Percentiles rank a stretch among this genome's conserved stretches.
These are phyloP conservation scores for Ostrea edulis DNA, from an alignment of 1,140 invertebrate genomes.

Conservation along the genomic window DNA sequence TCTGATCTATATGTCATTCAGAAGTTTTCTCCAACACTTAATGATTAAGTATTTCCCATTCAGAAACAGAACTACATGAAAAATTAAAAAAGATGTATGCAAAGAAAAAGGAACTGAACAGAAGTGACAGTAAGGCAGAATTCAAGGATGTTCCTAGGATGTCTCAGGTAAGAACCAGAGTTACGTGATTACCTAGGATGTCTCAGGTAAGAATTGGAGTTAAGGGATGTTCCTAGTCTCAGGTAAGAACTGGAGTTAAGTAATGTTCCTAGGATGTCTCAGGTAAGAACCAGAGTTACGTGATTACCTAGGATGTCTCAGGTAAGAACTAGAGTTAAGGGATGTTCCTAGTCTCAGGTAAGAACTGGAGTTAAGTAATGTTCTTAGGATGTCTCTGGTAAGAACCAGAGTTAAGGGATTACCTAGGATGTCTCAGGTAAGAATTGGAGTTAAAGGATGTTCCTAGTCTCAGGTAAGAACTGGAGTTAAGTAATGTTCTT, in stretches of 20 bases:
- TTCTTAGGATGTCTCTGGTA: constrained; percentile 72
- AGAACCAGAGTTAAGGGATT: background rate
- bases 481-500: too few species aligned
- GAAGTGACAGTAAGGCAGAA: constrained; percentile 69
- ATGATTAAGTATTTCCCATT: background rate
- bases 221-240: too few species aligned
- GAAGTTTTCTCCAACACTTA: background rate
- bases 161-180: constrained; percentile 64
- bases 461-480: too few species aligned
- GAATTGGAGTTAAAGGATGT: too few species aligned
- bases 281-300: constrained; percentile 56
- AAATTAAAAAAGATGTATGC: constrained; percentile 58
- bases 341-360: too few species aligned
- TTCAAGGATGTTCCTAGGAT: constrained; percentile 69
- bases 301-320: too few species aligned
- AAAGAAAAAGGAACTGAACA: constrained; percentile 57
- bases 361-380: too few species aligned
- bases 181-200: too few species aligned
- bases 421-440: too few species aligned
- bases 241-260: too few species aligned
- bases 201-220: too few species aligned
- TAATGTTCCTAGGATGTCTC: constrained; percentile 69
- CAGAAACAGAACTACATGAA: constrained; percentile 53
- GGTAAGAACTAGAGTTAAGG: too few species aligned
- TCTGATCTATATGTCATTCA: background rate